Percentiles rank a stretch among this genome's conserved stretches.
These are phyloP conservation scores for Fopius arisanus DNA, from an alignment of 1,140 invertebrate species.

Conservation along the genomic window DNA sequence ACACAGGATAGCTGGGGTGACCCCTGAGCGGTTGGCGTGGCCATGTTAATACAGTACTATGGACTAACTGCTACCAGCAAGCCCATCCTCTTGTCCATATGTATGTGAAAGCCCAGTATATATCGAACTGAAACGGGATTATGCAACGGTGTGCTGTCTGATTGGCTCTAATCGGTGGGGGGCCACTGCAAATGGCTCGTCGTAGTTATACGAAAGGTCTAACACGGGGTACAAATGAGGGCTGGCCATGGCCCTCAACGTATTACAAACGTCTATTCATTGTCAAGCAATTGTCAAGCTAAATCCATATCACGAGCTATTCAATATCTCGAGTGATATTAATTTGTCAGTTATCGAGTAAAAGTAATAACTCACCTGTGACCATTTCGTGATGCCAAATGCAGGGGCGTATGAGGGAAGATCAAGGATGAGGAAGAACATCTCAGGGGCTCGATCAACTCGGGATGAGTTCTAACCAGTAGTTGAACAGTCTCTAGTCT, in stretches of 20 bases:
- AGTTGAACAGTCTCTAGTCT: constrained; percentile 89
- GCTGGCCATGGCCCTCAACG: not conserved
- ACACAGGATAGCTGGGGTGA: not conserved
- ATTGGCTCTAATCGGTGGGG: constrained; percentile 48
- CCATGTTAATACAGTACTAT: not conserved
- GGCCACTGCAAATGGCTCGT: constrained; percentile 46
- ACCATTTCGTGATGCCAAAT: constrained; percentile 92
- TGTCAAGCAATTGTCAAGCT: too few species aligned
- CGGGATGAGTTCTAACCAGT: constrained; percentile 81
- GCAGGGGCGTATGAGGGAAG: constrained; percentile 88
- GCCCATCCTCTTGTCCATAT: not conserved
- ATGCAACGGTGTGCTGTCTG: constrained; percentile 50
- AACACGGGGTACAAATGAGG: not conserved
- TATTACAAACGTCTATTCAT: too few species aligned
- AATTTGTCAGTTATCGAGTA: too few species aligned
- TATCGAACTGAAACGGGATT: constrained; percentile 47
- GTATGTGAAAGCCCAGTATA: constrained; percentile 30
- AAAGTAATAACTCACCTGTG: constrained; percentile 74
- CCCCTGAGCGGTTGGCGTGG: not conserved
- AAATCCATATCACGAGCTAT: too few species aligned
- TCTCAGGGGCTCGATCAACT: constrained; percentile 76
- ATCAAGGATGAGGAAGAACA: constrained; percentile 68
- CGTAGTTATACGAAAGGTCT: constrained; percentile 39
- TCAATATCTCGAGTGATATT: too few species aligned
- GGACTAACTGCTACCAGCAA: not conserved